Evolutionary conservation across 2,888 invertebrate species (phyloP).

Genomic region (Sinhomidia bicolor): DNA sequence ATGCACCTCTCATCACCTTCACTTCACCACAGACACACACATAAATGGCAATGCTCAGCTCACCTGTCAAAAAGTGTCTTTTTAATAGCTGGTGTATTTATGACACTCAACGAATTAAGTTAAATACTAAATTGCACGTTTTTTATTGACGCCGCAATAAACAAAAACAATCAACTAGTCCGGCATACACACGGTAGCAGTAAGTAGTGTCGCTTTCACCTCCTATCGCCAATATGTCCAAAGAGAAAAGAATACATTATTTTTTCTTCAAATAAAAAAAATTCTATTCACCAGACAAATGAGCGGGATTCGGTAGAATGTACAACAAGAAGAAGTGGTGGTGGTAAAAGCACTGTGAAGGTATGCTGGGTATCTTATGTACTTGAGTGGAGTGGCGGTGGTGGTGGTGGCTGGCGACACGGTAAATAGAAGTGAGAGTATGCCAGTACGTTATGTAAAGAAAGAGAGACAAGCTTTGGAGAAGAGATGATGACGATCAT

Average conservation of each 20-base stretch:
- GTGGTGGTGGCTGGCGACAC: neutral
- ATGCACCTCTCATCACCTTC: no score
- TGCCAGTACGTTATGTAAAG: conserved; percentile 7
- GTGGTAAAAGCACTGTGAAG: conserved; percentile 50
- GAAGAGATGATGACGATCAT: neutral
- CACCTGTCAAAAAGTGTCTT: no score
- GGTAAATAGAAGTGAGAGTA: neutral
- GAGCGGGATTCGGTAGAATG: conserved; percentile 65
- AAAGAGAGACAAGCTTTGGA: conserved; percentile 16
- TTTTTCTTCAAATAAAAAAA: conserved; percentile 2
- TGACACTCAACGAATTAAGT: no score
- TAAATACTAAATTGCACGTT: neutral
- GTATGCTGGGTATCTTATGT: conserved; percentile 40
- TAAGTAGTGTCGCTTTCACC: conserved; percentile 41
- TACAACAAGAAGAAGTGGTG: neutral
- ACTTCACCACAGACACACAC: no score
- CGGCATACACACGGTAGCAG: neutral
- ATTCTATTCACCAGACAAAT: conserved; percentile 14
- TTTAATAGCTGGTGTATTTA: no score
- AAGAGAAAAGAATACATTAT: conserved; percentile 8
- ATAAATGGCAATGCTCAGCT: no score
- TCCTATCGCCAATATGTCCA: conserved; percentile 10
- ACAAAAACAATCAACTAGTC: neutral
- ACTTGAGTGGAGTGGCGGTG: neutral
- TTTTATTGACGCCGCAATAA: neutral